These are phyloP conservation scores for Spheniscus mendiculus DNA, from an alignment of 2,113 vertebrate species.

Conservation along the genomic window DNA sequence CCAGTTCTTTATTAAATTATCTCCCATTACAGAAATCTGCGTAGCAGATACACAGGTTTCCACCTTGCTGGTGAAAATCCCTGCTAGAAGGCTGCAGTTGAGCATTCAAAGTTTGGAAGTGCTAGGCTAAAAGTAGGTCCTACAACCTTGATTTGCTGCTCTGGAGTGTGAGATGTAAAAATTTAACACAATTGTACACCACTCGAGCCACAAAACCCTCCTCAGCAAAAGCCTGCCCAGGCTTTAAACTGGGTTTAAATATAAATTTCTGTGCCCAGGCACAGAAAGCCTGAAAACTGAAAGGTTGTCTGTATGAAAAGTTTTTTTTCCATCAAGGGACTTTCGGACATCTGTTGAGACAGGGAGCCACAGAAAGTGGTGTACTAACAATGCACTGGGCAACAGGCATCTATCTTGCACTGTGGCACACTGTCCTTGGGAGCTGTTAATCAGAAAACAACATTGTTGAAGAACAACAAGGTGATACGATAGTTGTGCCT, in stretches of 20 bases:
- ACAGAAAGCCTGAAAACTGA: not conserved
- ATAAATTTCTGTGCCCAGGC: too few species aligned
- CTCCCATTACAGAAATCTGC: not conserved
- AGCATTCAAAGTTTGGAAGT: not conserved
- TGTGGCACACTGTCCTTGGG: not conserved
- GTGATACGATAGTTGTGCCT: not conserved
- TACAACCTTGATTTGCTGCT: not conserved
- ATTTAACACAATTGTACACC: rapidly evolving
- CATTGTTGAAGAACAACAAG: not conserved
- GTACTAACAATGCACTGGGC: too few species aligned
- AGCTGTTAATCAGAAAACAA: not conserved
- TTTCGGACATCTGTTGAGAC: not conserved
- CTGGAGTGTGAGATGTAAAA: not conserved
- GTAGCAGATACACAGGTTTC: not conserved
- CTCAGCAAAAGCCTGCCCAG: not conserved
- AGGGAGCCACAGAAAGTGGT: not conserved
- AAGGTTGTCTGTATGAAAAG: not conserved
- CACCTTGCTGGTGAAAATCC: not conserved
- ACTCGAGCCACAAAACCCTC: not conserved
- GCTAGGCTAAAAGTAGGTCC: not conserved
- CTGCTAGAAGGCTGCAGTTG: not conserved
- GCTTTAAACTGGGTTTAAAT: not conserved
- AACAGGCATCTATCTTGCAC: not conserved
- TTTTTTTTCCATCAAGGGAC: not conserved
- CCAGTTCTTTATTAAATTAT: not conserved